Percentiles rank a stretch among this genome's conserved stretches.
Evolutionary conservation across 2,797 vertebrate genomes (phyloP).

Genomic region (Dendrocincla fuliginosa): DNA sequence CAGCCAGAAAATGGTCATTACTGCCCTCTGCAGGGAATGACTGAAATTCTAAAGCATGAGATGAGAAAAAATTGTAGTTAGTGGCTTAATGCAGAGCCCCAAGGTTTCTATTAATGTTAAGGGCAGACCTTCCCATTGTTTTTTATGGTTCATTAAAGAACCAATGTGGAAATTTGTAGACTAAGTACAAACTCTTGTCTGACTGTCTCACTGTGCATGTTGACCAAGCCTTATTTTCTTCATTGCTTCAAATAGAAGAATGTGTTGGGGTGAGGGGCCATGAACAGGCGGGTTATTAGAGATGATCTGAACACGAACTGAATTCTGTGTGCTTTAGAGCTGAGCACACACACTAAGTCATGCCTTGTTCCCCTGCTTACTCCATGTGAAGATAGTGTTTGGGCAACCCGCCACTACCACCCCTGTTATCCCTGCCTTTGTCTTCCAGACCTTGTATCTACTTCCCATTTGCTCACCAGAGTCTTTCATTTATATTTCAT

Average conservation of each 20-base stretch:
- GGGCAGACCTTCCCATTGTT: background rate
- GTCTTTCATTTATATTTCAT: background rate
- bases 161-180: background rate
- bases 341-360: too few relatives aligned
- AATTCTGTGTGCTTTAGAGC: background rate
- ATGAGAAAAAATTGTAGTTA: background rate
- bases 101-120: background rate
- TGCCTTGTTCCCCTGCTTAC: background rate
- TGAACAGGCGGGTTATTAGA: fast-evolving
- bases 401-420: background rate
- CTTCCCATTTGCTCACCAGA: background rate
- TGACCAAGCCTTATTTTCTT: background rate
- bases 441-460: background rate
- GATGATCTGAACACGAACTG: background rate
- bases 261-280: too few relatives aligned
- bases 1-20: background rate
- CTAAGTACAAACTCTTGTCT: background rate
- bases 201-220: background rate
- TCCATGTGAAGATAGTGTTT: background rate
- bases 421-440: background rate
- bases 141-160: background rate
- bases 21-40: background rate
- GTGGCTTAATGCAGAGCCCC: background rate
- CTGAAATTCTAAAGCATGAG: background rate
- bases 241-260: background rate